Evolutionary conservation across 2,113 vertebrate genomes (phyloP), one percentile per base, ranked within the genome.

Genomic region (Antennarius striatus): DNA sequence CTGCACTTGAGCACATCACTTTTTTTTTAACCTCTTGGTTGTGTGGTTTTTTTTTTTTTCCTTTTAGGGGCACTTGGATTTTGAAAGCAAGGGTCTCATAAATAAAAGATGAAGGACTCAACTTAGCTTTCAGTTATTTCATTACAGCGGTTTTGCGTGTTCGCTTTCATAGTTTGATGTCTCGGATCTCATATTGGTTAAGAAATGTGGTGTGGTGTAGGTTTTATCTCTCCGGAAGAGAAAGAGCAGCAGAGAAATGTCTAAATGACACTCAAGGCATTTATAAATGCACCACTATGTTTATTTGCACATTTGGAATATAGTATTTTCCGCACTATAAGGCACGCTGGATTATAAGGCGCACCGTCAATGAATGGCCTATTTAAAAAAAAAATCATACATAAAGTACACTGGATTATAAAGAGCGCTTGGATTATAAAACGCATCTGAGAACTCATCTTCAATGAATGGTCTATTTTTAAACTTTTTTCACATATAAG

Each of bases 41-140:
- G 60, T 59, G 39, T 14, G 55, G 55, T n/a, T 6, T 5, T 60
- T 39, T n/a, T 6, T 5, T 60, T 39, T 3, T 39, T 3, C 77
- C 63, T 81, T 71, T 70, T 51, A 72, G 55, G 47, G 60, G 13
- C 56, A 72, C 8, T 5, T 74, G 67, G 48, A 49, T 49, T 72
- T 72, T 77, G 59, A 86, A 76, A 74, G 71, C 76, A 32, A n/a
- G 29, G 42, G 67, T 42, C 66, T 59, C 67, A 75, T 81, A 12
- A 82, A 86, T 79, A 9, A 84, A 70, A 79, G 56, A 84, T 80
- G 73, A 80, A 58, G 62, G 59, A 60, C 59, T 10, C 57, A 61
- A 45, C 57, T 7, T 10, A 12, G 63, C 75, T 71, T 62, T 71
- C 59, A 58, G 53, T 61, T 66, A 51, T 22, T 77, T 56, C 74